phyloP scores from a whole-genome alignment of 2,797 vertebrate genomes.

The Luscinia megarhynchos region DNA sequence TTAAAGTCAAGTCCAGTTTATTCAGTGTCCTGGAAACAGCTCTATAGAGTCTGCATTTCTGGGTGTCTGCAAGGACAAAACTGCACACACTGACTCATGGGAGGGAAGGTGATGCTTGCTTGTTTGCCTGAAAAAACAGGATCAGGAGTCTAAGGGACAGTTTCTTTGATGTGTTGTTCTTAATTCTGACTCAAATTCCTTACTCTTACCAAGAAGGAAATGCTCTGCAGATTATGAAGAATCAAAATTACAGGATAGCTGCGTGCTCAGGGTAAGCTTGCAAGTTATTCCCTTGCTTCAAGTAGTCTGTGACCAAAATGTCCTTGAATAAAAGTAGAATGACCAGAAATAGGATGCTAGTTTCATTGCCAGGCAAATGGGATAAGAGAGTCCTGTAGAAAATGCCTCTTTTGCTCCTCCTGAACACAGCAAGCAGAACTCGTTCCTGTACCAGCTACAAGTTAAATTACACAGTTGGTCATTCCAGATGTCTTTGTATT shows the following conservation, averaged over 20 bases:
- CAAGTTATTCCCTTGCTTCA: neutral
- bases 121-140: neutral
- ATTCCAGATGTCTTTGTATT: constrained; percentile 32
- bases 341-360: neutral
- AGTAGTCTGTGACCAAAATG: neutral
- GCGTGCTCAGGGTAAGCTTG: neutral
- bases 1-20: neutral
- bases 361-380: neutral
- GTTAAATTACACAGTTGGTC: constrained; percentile 30
- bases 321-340: neutral
- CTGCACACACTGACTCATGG: fast-evolving
- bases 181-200: neutral
- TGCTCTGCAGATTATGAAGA: neutral
- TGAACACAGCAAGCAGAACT: neutral
- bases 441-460: neutral
- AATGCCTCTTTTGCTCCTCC: neutral
- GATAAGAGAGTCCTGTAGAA: neutral
- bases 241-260: neutral
- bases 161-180: neutral
- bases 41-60: neutral
- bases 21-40: neutral
- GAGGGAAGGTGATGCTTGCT: neutral
- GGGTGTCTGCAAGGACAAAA: neutral
- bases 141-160: neutral
- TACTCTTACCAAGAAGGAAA: neutral